Evolutionary conservation across 1,140 invertebrate species (phyloP).

Genomic region (Dendroctonus valens): DNA sequence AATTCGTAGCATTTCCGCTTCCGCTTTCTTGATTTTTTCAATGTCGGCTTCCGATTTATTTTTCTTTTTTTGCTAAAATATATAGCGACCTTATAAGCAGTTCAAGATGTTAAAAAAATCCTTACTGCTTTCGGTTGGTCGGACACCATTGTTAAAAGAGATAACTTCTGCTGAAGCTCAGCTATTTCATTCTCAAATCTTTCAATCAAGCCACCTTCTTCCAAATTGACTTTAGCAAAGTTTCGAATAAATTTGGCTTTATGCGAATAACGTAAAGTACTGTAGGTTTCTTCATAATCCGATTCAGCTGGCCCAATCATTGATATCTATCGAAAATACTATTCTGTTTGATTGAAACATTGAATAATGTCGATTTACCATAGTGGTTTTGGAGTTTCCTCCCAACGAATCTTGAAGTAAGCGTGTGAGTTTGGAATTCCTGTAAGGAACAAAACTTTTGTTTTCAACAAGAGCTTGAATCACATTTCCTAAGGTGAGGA

Average conservation of each 20-base stretch:
- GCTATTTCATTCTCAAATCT: constrained; percentile 97
- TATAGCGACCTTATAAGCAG: too few species aligned
- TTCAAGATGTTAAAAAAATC: too few species aligned
- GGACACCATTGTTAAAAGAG: constrained; percentile 30
- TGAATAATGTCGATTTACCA: constrained; percentile 54
- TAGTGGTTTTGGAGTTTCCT: constrained; percentile 95
- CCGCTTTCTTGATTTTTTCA: constrained; percentile 50
- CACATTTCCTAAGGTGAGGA: constrained; percentile 92
- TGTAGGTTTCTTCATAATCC: constrained; percentile 98
- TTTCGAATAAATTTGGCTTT: constrained; percentile 98
- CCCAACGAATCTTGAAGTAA: constrained; percentile 92
- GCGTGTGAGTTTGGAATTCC: constrained; percentile 91
- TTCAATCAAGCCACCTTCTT: constrained; percentile 92
- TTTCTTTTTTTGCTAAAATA: constrained; percentile 40
- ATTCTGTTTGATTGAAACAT: constrained; percentile 3
- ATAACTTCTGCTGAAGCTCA: constrained; percentile 59
- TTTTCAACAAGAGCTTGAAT: constrained; percentile 94
- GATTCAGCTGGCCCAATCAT: constrained; percentile 94
- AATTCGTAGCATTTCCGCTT: constrained; percentile 42
- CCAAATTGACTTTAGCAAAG: constrained; percentile 93
- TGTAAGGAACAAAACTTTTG: constrained; percentile 92
- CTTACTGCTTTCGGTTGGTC: constrained; percentile 24
- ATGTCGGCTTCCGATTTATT: constrained; percentile 51
- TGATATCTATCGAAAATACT: constrained; percentile 58
- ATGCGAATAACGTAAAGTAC: constrained; percentile 94